These are phyloP conservation scores for Drosophila limbata DNA, from an alignment of 2,888 invertebrate genomes.

Conservation along the genomic window DNA sequence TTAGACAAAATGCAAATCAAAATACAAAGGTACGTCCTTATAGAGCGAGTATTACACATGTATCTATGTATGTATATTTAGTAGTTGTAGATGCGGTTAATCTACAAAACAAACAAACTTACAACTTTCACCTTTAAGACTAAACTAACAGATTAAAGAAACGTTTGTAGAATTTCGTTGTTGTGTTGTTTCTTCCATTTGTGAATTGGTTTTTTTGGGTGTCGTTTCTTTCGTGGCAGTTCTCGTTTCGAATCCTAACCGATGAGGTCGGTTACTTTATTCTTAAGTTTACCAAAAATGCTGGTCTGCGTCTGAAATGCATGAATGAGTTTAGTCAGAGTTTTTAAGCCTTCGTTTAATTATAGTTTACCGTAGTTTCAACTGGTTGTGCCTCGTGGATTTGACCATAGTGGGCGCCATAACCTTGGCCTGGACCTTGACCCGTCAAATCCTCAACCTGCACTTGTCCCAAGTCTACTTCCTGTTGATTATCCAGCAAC, in stretches of 20 bases:
- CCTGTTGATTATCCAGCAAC: slow-evolving; percentile 11
- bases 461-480: slow-evolving; percentile 36
- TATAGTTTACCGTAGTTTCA: slow-evolving; percentile 49
- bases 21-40: slow-evolving; percentile 58
- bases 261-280: slow-evolving; percentile 68
- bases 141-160: slow-evolving; percentile 65
- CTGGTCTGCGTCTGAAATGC: slow-evolving; percentile 60
- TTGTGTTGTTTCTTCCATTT: slow-evolving; percentile 7
- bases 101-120: slow-evolving; percentile 15
- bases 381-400: slow-evolving; percentile 33
- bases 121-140: slow-evolving; percentile 51
- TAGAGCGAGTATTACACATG: slow-evolving; percentile 52
- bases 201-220: not conserved
- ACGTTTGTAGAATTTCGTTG: slow-evolving; percentile 59
- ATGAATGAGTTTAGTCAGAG: no score
- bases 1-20: slow-evolving; percentile 57
- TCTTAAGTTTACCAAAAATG: slow-evolving; percentile 70
- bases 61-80: slow-evolving; percentile 20
- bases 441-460: slow-evolving; percentile 55
- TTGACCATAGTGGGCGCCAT: slow-evolving; percentile 35
- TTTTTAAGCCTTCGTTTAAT: not conserved
- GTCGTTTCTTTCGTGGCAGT: slow-evolving; percentile 57
- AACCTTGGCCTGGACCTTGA: slow-evolving; percentile 12
- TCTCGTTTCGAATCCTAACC: slow-evolving; percentile 46
- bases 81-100: slow-evolving; percentile 45